Base-by-base conservation (phyloP, 1,140 invertebrate species). In the Gonatopus flavifemur region DNA sequence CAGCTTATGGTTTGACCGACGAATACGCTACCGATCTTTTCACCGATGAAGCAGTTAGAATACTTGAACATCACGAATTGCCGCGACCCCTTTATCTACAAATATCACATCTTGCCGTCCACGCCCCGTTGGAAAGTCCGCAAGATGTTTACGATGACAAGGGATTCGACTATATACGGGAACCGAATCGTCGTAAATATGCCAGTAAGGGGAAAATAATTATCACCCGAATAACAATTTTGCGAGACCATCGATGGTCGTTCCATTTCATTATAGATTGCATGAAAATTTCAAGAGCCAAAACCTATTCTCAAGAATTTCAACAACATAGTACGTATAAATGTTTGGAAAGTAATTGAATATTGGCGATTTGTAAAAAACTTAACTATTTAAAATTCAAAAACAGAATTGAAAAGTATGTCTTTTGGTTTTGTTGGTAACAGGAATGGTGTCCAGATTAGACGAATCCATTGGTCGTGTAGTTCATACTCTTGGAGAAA, bases 1-100 rank as follows among this genome's bases (percentile, higher is more conserved):
- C 83, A 2, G 85, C 83, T 3, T 84, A 83, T 67, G 83, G 85
- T 19, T 57, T 78, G 8, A 77, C 69, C n/a, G 86, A 84, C 2
- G 76, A 82, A 42, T 90, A 90, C 62, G 82, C 83, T 1, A 90
- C 88, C 0, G 83, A 88, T 52, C 64, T 88, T 2, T 88, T 87
- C 55, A 87, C 86, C 0, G 76, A 83, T 2, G 81, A 86, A 55
- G 85, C 86, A 1, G 70, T 84, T 0, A 70, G 74, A 2, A 73
- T 84, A 5, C 87, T 89, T 15, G 61, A 79, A 18, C 60, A 78
- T 7, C 84, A 88, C 56, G 79, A 86, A 37, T 47, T 66, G 6
- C 57, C 73, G n/a, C 78, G 73, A 21, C 86, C 87, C 1, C 71
- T 89, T 21, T 89, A 88, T 67, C 70, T 89, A 6, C 86, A 88